A percentile compares a stretch with the other conserved stretches of the same genome.
These are phyloP conservation scores for Calidris pugnax DNA, from an alignment of 2,113 vertebrate species.

Conservation along the genomic window DNA sequence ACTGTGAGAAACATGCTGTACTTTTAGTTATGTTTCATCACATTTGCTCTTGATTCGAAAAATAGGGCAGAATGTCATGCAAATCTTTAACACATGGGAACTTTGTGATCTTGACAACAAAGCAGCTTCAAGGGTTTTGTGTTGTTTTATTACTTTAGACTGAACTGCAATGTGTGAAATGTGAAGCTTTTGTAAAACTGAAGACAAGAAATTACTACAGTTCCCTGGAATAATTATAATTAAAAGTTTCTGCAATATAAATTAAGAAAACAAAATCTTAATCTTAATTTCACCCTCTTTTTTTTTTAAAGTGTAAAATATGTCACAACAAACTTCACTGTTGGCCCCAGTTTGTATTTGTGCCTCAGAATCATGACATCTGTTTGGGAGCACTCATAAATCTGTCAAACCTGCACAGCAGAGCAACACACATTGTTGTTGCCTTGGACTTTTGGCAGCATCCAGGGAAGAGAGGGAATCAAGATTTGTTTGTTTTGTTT, in stretches of 20 bases:
- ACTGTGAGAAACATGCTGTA: neutral
- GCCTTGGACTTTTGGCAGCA: slow-evolving; percentile 59
- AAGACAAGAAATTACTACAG: neutral
- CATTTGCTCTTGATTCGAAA: neutral
- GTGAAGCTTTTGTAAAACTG: slow-evolving; percentile 18
- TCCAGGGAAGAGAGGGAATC: neutral
- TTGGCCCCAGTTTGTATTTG: slow-evolving; percentile 23
- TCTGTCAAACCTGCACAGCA: neutral
- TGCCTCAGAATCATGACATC: neutral
- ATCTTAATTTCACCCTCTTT: neutral
- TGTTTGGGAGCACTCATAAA: slow-evolving; percentile 28
- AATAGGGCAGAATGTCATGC: neutral
- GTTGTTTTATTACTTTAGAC: neutral
- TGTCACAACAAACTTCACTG: neutral
- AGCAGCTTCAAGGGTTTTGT: neutral
- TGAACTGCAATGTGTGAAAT: neutral
- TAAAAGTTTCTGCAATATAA: neutral
- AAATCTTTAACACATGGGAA: neutral
- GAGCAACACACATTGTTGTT: slow-evolving; percentile 13
- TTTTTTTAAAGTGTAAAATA: slow-evolving; percentile 11
- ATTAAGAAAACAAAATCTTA: neutral
- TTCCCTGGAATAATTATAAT: slow-evolving; percentile 11
- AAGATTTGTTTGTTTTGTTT: slow-evolving; percentile 51
- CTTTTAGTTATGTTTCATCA: neutral
- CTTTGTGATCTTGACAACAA: slow-evolving; percentile 9